Evolutionary conservation across 2,797 vertebrate genomes (phyloP).

Genomic region (Pangasius larnaudii): DNA sequence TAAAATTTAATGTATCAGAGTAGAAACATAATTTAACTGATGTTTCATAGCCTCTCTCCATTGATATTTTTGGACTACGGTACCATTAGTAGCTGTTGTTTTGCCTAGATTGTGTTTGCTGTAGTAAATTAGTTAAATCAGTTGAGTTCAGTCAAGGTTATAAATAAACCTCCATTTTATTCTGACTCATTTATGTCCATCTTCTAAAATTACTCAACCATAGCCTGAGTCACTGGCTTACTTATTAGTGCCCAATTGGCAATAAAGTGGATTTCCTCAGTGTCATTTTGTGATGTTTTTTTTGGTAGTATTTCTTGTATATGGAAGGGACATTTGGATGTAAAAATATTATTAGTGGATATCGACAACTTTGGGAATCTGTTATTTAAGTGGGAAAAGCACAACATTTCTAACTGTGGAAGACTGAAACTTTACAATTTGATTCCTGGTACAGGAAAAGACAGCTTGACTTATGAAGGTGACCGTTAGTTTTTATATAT

Average conservation of each 20-base stretch:
- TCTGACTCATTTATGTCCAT: constrained; percentile 26
- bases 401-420: not conserved
- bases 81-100: not conserved
- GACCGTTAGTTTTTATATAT: not conserved
- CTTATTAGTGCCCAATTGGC: constrained; percentile 52
- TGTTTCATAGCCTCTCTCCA: not conserved
- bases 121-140: constrained; percentile 30
- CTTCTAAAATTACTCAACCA: constrained; percentile 22
- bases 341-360: constrained; percentile 18
- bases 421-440: not conserved
- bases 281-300: constrained; percentile 45
- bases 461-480: not conserved
- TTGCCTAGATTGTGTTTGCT: not conserved
- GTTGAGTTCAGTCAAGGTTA: constrained; percentile 37
- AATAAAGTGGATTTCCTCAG: constrained; percentile 48
- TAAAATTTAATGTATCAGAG: not conserved
- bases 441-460: not conserved
- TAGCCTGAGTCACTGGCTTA: constrained; percentile 44
- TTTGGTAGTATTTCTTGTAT: not conserved
- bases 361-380: not conserved
- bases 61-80: not conserved
- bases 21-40: constrained; percentile 5
- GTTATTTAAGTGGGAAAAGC: constrained; percentile 2
- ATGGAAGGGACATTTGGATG: not conserved
- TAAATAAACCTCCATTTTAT: constrained; percentile 44